Evolutionary conservation across 1,140 invertebrate species (phyloP), one percentile per base, ranked within the genome.

Genomic region (Venturia canescens): DNA sequence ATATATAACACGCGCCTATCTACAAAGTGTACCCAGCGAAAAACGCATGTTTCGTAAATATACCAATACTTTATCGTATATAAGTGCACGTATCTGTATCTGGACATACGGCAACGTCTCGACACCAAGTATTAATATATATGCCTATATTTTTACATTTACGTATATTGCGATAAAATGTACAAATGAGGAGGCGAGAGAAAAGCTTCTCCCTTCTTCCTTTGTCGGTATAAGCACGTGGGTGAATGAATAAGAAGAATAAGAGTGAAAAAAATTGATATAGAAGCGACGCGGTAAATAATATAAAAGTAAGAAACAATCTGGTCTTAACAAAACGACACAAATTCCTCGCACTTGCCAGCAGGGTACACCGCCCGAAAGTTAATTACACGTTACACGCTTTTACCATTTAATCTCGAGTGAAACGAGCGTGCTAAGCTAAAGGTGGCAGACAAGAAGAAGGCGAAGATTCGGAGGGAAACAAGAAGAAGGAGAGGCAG

Each of bases 321-420:
- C 75, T 44, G 75, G 1, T 67, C 31, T 50, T 74, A 82, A 82
- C 79, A 82, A 82, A 79, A 82, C 77, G 60, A 82, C 76, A 66
- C 53, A 66, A 44, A 83, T 83, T 80, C 82, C 66, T 83, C 63
- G 71, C 78, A 80, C 81, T 44, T 9, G 16, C 75, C 71, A 67
- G 34, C 75, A 67, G 34, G 57, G 27, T 69, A 53, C 48, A 31
- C 50, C 27, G 31, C 67, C 78, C 71, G 48, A 83, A 83, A 83
- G 82, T 83, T 80, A 80, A 83, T 83, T 83, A 83, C 75, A 66
- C 82, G 78, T 83, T 83, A 83, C 82, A 83, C 82, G 78, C 78
- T 83, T 80, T 83, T 80, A 80, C 82, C 82, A 83, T 83, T 83
- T 83, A 80, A 83, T 83, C 79, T 82, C 71, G 60, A 26, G n/a